Evolutionary conservation across 2,113 vertebrate genomes (phyloP), one percentile per base, ranked within the genome.

Genomic region (Pseudopodoces humilis): DNA sequence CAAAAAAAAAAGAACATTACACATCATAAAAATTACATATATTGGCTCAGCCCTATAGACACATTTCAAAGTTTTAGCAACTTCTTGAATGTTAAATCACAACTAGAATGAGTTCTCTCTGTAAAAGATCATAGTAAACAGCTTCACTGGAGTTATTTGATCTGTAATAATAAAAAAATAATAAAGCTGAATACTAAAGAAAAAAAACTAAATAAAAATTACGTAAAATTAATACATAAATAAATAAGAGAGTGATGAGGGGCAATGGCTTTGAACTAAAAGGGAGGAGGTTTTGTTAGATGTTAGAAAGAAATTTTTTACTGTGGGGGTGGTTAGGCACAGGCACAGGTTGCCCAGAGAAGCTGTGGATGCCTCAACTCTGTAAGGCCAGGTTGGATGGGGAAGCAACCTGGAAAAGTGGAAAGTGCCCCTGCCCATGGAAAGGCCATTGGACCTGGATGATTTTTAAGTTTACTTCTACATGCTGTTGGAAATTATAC

Each of bases 401-500:
- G 3, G 7, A 18, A 70, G 25, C 31, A 49, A 9, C 22, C 8
- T 49, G 41, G 11, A 10, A 13, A 18, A 55, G 7, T 43, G 49
- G 10, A 63, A 63, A 22, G 18, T 43, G 18, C 23, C 22, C 43
- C 31, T 43, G 8, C 20, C 31, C 18, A 37, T 14, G 11, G 35
- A 28, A 69, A 13, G 15, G 6, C 19, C 4, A 2, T 16, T 33
- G 33, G 14, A 90, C 77, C 5, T 44, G 20, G 22, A 17, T 77
- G 31, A 56, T 37, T 31, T 64, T 50, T 44, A 37, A 50, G 9
- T 2, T 44, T 63, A 49, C 28, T 65, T 33, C 49, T 37, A 72
- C 2, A 0, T 31, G 7, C 20, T 33, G 17, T 15, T 18, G 7
- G 33, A 63, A 83, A 63, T 55, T 1, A 33, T 39, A 55, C 2